Base-by-base conservation (phyloP, 2,888 invertebrate species). In the Eristalis arbustorum region DNA sequence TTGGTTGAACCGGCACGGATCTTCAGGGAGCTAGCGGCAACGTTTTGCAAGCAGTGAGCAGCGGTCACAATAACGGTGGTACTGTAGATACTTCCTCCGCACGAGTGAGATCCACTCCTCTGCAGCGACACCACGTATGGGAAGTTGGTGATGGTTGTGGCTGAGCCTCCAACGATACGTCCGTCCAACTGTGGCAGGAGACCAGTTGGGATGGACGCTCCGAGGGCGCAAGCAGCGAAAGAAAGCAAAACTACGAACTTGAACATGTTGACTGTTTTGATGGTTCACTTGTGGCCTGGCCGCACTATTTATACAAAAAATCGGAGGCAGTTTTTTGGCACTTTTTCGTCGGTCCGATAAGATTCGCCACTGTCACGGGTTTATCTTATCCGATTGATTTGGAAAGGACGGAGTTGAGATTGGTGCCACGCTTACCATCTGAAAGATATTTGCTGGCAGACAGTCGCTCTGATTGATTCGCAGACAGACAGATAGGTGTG, bases 1-100 rank as follows among this genome's bases (percentile, higher is more conserved):
- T 91, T 92, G 0, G 93, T 92, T 0, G 94, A 94, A 0, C 95
- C 95, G 3, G 93, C 94, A 0, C 94, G 93, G 5, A 95, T 89
- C 63, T 88, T 85, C 34, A 91, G 62, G 10, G 37, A 0, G 10
- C 40, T 61, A n/a, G 69, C 76, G 5, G 76, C 59, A 10, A 37
- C 34, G 57, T 49, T 49, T 18, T 92, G 61, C 56, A 80, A 92
- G 89, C 94, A 95, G 89, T 95, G 94, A n/a, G 94, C 94, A 22
- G 94, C 94, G 0, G 94, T 95, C 3, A 95, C 73, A 1, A 94
- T 91, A 22, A 80, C 73, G 63, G 94, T 93, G 63, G 93, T 91
- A n/a, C 89, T 89, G 42, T 59, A 92, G 6, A 95, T 90, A 8
- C 93, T 90, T 0, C 94, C 94, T 0, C 94, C 94, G 84, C 94